Evolutionary conservation across 64 coral and sea anemone species (phyloP), one percentile per base, ranked within the genome.

Genomic region (Stichodactyla helianthus): DNA sequence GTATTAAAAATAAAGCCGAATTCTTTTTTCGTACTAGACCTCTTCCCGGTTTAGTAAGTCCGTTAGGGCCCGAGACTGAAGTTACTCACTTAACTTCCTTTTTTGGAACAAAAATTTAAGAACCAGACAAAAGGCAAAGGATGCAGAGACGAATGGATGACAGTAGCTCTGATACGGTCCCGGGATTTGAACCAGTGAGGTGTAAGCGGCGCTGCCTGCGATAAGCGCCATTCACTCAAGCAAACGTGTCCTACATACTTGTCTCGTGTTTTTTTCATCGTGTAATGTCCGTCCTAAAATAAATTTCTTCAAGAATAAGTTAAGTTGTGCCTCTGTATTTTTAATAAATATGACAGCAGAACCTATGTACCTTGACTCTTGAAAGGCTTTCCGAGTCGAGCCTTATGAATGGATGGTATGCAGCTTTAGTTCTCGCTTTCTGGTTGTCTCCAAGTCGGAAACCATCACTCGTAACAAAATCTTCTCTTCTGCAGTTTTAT

Each of bases 41-140:
- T 17, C 14, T 60, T 60, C 10, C 59, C 59, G 59, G 59, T 60
- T 65, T n/a, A 65, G 5, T n/a, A 6, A n/a, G 62, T n/a, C 18
- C 19, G 6, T 65, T 19, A n/a, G 62, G 19, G 7, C 7, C 68
- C 31, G 25, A 31, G 12, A 31, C 68, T 26, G 7, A 31, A 31
- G n/a, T 27, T 74, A 74, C 68, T 74, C 11, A 27, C 25, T 13
- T 74, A 12, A 74, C 68, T 74, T 74, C 9, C 8, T 74, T 74
- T 74, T 74, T 23, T 74, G 68, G 68, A 74, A n/a, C 31, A 74
- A 22, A 71, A 74, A 11, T 7, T 71, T 71, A 71, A 74, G 68
- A 74, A 3, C 25, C 25, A 74, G 68, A 74, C 12, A 23, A 74
- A 26, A 74, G 68, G 12, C 68, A 31, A 11, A 26, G 25, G 55